phyloP scores from a whole-genome alignment of 2,113 vertebrate species.

The Sapayoa aenigma region DNA sequence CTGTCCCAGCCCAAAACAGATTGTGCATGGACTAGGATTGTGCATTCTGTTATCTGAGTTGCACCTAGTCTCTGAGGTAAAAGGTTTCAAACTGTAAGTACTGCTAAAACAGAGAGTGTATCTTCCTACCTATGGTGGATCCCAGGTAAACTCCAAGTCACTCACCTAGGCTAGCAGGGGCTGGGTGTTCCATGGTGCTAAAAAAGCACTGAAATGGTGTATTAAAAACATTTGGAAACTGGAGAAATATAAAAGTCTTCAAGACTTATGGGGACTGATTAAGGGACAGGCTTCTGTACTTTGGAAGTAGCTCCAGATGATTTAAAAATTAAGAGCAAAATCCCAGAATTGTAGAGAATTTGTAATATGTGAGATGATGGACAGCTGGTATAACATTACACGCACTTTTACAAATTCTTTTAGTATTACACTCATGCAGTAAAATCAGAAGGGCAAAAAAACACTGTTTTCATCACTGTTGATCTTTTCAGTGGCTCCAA shows the following conservation, averaged over 20 bases:
- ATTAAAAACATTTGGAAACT: background rate
- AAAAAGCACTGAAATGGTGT: background rate
- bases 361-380: background rate
- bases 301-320: background rate
- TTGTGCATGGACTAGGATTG: background rate
- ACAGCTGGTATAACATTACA: background rate
- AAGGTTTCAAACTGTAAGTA: background rate
- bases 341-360: background rate
- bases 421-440: background rate
- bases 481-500: background rate
- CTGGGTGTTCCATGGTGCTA: background rate
- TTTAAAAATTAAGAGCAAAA: background rate
- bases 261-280: background rate
- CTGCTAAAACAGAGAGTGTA: background rate
- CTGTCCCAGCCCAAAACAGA: background rate
- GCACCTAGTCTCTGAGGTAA: background rate
- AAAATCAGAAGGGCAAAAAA: background rate
- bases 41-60: background rate
- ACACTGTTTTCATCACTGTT: background rate
- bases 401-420: background rate
- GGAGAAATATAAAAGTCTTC: background rate
- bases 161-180: rapidly evolving
- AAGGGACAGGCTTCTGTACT: background rate
- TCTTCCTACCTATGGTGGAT: background rate
- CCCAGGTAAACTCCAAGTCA: background rate